Evolutionary conservation across 2,888 invertebrate genomes (phyloP).

Genomic region (Himalopsyche tibetana): DNA sequence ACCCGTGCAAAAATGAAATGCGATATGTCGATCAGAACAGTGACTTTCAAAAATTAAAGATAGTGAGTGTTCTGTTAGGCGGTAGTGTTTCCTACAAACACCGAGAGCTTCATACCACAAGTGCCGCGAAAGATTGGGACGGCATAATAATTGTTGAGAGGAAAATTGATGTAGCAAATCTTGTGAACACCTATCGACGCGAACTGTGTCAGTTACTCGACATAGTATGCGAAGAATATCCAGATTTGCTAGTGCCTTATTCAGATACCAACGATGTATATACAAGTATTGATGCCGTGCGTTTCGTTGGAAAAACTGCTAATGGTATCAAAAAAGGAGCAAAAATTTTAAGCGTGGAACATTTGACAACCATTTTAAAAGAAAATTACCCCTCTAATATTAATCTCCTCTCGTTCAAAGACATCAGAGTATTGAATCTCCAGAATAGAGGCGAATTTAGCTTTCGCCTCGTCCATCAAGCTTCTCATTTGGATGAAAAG

Average conservation of each 20-base stretch:
- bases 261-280: not conserved
- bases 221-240: constrained; percentile 5
- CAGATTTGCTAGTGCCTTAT: not conserved
- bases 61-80: constrained; percentile 10
- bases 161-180: not conserved
- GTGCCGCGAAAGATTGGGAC: constrained; percentile 25
- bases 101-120: not conserved
- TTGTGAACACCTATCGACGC: not conserved
- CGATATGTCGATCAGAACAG: not conserved
- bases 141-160: not conserved
- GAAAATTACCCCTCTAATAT: not conserved
- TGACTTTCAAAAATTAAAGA: not conserved
- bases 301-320: not conserved
- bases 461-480: constrained; percentile 18
- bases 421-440: constrained; percentile 1
- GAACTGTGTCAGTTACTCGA: constrained; percentile 3
- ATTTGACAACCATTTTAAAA: not conserved
- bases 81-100: constrained; percentile 31
- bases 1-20: too few relatives aligned
- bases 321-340: constrained; percentile 13
- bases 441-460: not conserved
- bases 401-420: not conserved
- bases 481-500: not conserved
- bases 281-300: not conserved
- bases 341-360: not conserved